A percentile compares a stretch with the other conserved stretches of the same genome.
Conservation (phyloP, 2,888 invertebrate species). For the Encarsia formosa region DNA sequence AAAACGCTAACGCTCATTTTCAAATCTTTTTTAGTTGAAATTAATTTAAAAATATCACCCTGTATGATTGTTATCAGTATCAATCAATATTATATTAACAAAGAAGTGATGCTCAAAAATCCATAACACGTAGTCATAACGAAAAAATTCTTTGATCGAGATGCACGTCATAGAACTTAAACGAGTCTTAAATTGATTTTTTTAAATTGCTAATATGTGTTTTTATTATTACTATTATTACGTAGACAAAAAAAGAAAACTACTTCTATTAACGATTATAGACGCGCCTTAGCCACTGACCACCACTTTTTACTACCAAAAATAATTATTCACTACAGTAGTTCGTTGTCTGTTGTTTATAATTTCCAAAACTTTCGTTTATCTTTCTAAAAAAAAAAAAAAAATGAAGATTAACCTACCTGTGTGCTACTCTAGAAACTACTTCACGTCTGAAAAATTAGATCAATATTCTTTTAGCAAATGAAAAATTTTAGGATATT, state of each 20-base stretch:
- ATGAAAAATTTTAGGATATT: too few relatives aligned
- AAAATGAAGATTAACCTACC: too few relatives aligned
- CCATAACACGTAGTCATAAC: conserved; percentile 47
- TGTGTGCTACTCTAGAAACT: too few relatives aligned
- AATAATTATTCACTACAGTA: too few relatives aligned
- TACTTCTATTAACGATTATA: conserved; percentile 14
- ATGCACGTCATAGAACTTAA: conserved; percentile 10
- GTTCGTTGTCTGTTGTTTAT: too few relatives aligned
- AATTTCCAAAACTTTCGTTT: too few relatives aligned
- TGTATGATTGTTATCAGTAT: conserved; percentile 8
- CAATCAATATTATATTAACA: neutral
- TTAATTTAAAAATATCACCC: conserved; percentile 17
- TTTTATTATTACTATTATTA: too few relatives aligned
- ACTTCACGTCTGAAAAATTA: too few relatives aligned
- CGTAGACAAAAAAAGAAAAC: too few relatives aligned
- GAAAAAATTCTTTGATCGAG: conserved; percentile 2
- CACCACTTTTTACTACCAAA: conserved; percentile 35
- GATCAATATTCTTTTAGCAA: too few relatives aligned
- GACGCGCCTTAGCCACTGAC: conserved; percentile 26
- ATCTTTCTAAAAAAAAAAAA: too few relatives aligned
- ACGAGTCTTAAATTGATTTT: conserved; percentile 10
- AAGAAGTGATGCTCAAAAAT: conserved; percentile 46
- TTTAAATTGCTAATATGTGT: neutral
- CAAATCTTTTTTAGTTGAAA: neutral
- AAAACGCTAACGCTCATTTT: too few relatives aligned